Conservation (phyloP, 2,888 invertebrate genomes). For the Pristionchus fissidentatus region DNA sequence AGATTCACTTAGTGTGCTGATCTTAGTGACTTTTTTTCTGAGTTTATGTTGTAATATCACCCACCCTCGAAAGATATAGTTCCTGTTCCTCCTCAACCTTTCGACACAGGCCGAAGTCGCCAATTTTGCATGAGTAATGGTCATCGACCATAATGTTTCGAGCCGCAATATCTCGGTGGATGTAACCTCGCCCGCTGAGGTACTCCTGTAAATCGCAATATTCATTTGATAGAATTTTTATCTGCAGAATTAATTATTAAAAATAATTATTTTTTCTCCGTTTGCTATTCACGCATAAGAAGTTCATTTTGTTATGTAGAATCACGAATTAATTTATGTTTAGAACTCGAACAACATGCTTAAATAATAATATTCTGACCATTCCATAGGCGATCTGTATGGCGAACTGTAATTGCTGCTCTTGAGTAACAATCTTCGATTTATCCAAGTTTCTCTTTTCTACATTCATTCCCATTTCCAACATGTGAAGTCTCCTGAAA, state of each 20-base stretch:
- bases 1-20: no score
- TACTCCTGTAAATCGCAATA: constrained; percentile 7
- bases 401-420: constrained; percentile 27
- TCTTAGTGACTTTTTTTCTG: no score
- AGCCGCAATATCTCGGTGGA: constrained; percentile 33
- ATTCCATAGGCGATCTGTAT: constrained; percentile 44
- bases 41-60: background rate
- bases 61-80: constrained; percentile 27
- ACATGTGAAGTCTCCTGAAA: constrained; percentile 25
- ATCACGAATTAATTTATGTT: no score
- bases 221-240: no score
- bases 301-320: no score
- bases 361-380: background rate
- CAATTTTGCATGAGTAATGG: constrained; percentile 21
- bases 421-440: background rate
- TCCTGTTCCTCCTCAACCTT: constrained; percentile 34
- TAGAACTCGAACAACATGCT: background rate
- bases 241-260: no score
- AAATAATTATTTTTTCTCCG: no score
- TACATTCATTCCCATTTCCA: background rate
- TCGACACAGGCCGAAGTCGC: constrained; percentile 37
- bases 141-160: constrained; percentile 30
- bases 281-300: no score
- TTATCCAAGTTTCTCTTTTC: background rate
- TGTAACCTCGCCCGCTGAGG: constrained; percentile 5